Evolutionary conservation across 2,888 invertebrate species (phyloP), one percentile per base, ranked within the genome.

Genomic region (Drosophila aldrichi): DNA sequence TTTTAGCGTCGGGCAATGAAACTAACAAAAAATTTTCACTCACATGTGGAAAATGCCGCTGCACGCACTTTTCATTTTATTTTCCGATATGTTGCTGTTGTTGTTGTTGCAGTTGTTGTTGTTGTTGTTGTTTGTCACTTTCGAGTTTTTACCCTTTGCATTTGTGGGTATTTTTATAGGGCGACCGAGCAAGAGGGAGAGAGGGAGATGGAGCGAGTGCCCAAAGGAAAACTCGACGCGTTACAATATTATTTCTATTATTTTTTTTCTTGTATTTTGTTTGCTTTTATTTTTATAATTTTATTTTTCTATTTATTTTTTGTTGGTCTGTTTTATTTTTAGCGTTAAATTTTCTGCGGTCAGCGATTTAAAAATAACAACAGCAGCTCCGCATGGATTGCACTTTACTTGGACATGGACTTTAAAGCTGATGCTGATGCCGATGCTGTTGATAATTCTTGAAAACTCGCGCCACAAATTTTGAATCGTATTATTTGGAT

Each of bases 281-380:
- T 69, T 55, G 48, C 67, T 38, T 67, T 65, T 70, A 60, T 69
- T 70, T 66, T 62, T 70, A 63, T 70, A n/a, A 62, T 72, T 78
- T 73, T 81, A 78, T 89, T 72, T 78, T 73, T 81, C 75, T 83
- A 16, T 64, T 70, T 63, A 43, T 43, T 43, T 43, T 65, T 70
- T 70, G 68, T 68, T 82, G 68, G 81, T 88, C 80, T 68, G 83
- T 72, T 81, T 76, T 81, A 85, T 89, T 89, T 85, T 68, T 81
- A 89, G 88, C 71, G 54, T 67, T 51, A 65, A 71, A 79, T 76
- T 66, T 75, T 86, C 79, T 88, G 84, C 84, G 84, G 88, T 85
- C 84, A 85, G 89, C 88, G 66, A 59, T 81, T 89, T 85, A 89
- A 70, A 85, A 87, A 85, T 85, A 85, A 84, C 88, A 86, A 67